Percentiles rank a stretch among this genome's conserved stretches.
Evolutionary conservation across 2,888 invertebrate genomes (phyloP).

Genomic region (Arrhopalites spinosus): DNA sequence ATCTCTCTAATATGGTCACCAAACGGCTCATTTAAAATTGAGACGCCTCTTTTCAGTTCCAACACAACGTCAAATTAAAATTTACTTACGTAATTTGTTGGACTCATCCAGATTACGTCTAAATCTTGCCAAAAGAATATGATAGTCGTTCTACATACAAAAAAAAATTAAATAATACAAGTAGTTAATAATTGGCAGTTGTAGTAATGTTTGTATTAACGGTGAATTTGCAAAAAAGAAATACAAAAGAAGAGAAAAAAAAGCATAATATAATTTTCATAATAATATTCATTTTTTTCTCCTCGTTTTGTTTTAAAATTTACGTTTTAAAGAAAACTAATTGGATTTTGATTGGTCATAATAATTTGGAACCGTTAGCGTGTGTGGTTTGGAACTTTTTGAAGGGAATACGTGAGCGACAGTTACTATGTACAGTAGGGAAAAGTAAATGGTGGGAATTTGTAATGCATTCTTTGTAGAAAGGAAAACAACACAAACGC

Average conservation of each 20-base stretch:
- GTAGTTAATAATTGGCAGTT: not conserved
- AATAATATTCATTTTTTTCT: slow-evolving; percentile 13
- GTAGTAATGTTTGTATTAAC: not conserved
- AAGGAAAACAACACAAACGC: slow-evolving; percentile 19
- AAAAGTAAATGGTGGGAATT: slow-evolving; percentile 19
- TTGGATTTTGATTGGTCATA: slow-evolving; percentile 22
- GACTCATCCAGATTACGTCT: not conserved
- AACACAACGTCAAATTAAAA: too few species aligned
- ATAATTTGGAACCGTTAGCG: slow-evolving; percentile 28
- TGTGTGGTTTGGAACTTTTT: not conserved
- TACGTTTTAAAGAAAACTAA: not conserved
- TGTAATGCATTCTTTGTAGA: slow-evolving; percentile 22
- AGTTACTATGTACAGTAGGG: not conserved
- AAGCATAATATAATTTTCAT: not conserved
- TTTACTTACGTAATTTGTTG: too few species aligned
- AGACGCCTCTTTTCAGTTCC: too few species aligned
- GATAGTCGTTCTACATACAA: slow-evolving; percentile 28
- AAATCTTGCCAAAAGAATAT: slow-evolving; percentile 21
- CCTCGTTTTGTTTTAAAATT: slow-evolving; percentile 8
- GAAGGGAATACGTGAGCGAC: not conserved
- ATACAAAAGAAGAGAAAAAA: too few species aligned
- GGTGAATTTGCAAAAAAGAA: not conserved
- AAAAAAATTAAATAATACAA: not conserved
- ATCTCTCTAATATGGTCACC: too few species aligned
- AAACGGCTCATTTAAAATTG: too few species aligned